Base-by-base conservation (phyloP, 1,140 invertebrate genomes). In the Drosophila murphyi region DNA sequence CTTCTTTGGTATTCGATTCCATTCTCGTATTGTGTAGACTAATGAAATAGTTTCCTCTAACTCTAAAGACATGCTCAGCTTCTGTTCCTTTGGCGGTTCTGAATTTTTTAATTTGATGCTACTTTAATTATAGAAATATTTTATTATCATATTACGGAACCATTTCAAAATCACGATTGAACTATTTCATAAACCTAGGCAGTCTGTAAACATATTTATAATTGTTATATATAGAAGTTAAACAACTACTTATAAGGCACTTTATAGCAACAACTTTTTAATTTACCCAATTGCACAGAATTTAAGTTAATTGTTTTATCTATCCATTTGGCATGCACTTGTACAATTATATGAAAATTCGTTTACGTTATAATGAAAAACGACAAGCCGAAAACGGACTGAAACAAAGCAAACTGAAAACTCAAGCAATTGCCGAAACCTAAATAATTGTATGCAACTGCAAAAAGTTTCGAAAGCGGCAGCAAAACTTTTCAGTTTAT, bases 361-460 rank as follows among this genome's bases (percentile, higher is more conserved):
- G 65, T 61, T 61, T 69, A 20, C 1, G 20, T 68, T 68, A 10
- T 47, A 64, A 50, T 50, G 37, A 45, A 51, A 70, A 62, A 57
- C 10, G 43, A 45, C 56, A 41, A 43, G 61, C 54, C 39, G 55
- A 63, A 69, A 43, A 43, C 39, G 3, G 2, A 56, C 69, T n/a
- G 55, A 68, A 74, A 69, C 57, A 74, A 74, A 69, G 65, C 65
- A 74, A 74, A 76, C 60, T 41, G 41, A 45, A 51, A 72, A 68
- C 71, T 72, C 55, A 71, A 75, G 63, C 71, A 76, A 76, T 48
- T 31, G 60, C 61, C 73, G 35, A 60, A 76, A 76, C 73, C 72
- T 76, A 76, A 72, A 76, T 70, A 76, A 76, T 76, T 76, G 65
- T 76, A 61, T 72, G 73, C 68, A 65, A 76, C 54, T 76, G 73